Base-by-base conservation (phyloP, 2,797 vertebrate genomes). In the Apogon talboti region DNA sequence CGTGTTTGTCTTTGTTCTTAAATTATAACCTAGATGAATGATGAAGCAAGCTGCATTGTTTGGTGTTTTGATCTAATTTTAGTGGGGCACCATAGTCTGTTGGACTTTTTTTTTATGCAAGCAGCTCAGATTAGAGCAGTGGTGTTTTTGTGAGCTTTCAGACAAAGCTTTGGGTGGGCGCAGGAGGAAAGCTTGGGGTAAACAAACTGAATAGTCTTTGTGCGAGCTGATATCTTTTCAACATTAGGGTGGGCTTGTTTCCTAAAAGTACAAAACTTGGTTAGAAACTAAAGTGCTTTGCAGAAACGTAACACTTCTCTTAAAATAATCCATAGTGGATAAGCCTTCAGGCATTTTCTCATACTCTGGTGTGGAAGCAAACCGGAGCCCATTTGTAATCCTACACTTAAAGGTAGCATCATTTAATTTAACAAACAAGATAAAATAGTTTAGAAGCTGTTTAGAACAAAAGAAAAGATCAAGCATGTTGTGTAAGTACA, bases 211-310 rank as follows among this genome's bases (percentile, higher is more conserved):
- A 33, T 12, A 45, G 53, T 56, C 42, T 74, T 60, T 56, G 53
- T 63, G 21, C 51, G 48, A 68, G 55, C 66, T 12, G 18, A 60
- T 76, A 49, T 66, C 46, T 35, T 19, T 14, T 13, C 30, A 57
- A 68, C 67, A 77, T 69, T 52, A 33, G 67, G 46, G 59, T 13
- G 45, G 44, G 15, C 15, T 11, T 13, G 30, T 69, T 86, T 80
- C 69, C 76, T 78, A 66, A 68, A 70, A 76, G 77, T 71, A 67
- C 60, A 74, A 71, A 51, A 37, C 56, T 74, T 56, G 40, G 50
- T 66, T 21, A 16, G 7, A 38, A 10, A 53, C 44, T 69, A 19
- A 55, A 69, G 69, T 43, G 57, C 75, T 73, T 47, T 63, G 67
- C 11, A 48, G 46, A 43, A 49, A 64, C 41, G 19, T 12, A 30